Conservation (phyloP, 2,113 vertebrate species). For the Atrichornis clamosus region DNA sequence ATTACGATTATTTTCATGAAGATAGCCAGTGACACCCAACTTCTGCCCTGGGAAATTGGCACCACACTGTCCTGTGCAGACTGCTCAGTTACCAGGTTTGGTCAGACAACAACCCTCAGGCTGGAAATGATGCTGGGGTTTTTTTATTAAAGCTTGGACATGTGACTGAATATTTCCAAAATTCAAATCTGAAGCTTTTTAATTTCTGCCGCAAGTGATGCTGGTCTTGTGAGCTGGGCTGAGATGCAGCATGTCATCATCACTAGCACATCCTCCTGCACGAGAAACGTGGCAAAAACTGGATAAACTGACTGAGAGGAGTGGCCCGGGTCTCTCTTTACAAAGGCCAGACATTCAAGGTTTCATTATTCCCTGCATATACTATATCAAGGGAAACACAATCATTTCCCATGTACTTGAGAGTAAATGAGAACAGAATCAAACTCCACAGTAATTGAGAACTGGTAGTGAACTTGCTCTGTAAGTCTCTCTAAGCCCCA, state of each 20-base stretch:
- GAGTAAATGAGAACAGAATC: neutral
- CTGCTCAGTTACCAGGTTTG: neutral
- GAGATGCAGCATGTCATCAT: neutral
- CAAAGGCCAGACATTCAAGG: neutral
- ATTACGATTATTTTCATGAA: neutral
- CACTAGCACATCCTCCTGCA: neutral
- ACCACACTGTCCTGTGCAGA: neutral
- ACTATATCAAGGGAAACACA: neutral
- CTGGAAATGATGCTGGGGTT: neutral
- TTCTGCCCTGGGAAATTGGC: neutral
- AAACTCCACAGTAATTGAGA: neutral
- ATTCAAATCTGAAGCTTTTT: neutral
- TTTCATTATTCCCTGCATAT: neutral
- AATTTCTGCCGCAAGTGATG: neutral
- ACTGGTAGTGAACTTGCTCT: neutral
- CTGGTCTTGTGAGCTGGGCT: neutral
- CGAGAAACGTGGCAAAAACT: neutral
- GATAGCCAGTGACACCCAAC: neutral
- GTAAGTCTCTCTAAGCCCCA: neutral
- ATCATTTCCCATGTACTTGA: neutral
- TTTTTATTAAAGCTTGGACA: neutral
- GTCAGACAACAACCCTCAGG: neutral
- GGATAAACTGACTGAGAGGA: neutral
- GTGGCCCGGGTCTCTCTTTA: neutral
- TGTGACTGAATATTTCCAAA: neutral